A percentile compares a stretch with the other conserved stretches of the same genome.
Conservation (phyloP, 2,797 vertebrate species). For the Spinus pinus region DNA sequence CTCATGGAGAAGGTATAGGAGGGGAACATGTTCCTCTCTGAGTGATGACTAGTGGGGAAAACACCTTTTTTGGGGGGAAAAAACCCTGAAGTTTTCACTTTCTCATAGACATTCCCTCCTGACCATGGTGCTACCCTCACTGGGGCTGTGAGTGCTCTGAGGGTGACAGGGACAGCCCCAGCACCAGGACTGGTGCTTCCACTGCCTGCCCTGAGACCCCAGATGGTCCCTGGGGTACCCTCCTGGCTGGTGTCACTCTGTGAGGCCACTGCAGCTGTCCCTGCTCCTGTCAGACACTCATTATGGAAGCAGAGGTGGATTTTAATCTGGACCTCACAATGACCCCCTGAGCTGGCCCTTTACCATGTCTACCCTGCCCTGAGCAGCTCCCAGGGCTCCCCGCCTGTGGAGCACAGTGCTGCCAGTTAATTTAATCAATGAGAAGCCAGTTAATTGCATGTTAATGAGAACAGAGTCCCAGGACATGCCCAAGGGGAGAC, state of each 20-base stretch:
- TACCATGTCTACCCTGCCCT: background rate
- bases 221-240: background rate
- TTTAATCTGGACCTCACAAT: rapidly evolving
- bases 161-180: background rate
- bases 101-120: background rate
- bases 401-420: background rate
- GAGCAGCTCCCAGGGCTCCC: background rate
- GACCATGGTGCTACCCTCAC: background rate
- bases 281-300: background rate
- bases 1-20: background rate
- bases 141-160: background rate
- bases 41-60: background rate
- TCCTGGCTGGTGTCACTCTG: background rate
- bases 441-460: background rate
- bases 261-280: rapidly evolving
- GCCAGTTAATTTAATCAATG: background rate
- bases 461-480: background rate
- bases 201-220: background rate
- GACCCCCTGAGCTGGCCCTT: rapidly evolving
- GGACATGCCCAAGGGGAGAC: background rate
- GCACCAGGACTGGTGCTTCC: rapidly evolving
- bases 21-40: background rate
- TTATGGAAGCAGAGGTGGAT: background rate
- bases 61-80: background rate
- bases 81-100: background rate